Conservation (phyloP, 2,113 vertebrate species). For the Spilogale gracilis region DNA sequence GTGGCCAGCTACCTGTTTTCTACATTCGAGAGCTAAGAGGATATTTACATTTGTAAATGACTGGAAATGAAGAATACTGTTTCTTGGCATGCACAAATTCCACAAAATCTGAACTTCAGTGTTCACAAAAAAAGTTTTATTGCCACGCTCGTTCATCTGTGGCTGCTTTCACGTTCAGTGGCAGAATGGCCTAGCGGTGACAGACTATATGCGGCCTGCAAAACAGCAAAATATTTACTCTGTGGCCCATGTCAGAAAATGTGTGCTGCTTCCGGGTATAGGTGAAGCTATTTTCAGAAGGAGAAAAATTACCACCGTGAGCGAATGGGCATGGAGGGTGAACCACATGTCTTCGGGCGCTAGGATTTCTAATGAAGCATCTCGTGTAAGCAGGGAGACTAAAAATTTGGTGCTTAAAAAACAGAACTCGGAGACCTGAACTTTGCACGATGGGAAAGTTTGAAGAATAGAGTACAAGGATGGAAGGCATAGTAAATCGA, state of each 20-base stretch:
- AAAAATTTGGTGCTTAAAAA: neutral
- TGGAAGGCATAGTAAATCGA: neutral
- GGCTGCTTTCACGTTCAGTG: neutral
- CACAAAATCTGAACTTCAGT: neutral
- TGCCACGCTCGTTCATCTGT: neutral
- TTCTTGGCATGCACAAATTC: neutral
- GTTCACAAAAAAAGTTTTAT: neutral
- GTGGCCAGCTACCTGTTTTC: neutral
- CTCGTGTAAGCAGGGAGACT: neutral
- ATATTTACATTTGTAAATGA: conserved; percentile 19
- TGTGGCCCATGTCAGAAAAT: neutral
- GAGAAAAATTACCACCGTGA: neutral
- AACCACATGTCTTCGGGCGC: neutral
- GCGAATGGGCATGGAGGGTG: neutral
- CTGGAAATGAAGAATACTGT: neutral
- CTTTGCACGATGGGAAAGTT: neutral
- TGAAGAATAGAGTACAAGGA: neutral
- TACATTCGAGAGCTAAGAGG: neutral
- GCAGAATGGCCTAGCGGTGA: neutral
- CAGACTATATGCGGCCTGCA: neutral
- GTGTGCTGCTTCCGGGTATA: neutral
- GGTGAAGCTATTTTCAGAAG: conserved; percentile 29
- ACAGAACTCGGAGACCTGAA: neutral
- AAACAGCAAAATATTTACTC: neutral
- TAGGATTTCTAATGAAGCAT: neutral